Percentiles rank a stretch among this genome's conserved stretches.
These are phyloP conservation scores for Malacoctenus gilli DNA, from an alignment of 2,797 vertebrate species.

Conservation along the genomic window DNA sequence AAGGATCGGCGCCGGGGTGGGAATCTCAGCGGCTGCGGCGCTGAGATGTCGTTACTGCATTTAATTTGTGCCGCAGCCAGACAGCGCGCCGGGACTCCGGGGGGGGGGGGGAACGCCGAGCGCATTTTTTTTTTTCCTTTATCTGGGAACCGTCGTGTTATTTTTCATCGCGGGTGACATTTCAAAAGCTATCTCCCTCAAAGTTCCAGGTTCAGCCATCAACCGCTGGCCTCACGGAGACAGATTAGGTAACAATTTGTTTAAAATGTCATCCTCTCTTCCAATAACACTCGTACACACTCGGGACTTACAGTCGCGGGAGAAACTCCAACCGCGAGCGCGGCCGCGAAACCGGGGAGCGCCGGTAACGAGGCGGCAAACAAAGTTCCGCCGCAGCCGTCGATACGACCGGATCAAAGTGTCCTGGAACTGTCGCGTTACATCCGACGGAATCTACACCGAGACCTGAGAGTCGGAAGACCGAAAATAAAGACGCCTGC, in stretches of 20 bases:
- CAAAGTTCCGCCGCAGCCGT: too few species aligned
- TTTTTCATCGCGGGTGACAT: slow-evolving; percentile 76
- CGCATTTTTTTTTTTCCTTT: slow-evolving; percentile 60
- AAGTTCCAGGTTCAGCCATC: slow-evolving; percentile 77
- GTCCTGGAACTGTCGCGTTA: too few species aligned
- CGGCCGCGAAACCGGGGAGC: slow-evolving; percentile 10
- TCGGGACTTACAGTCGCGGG: slow-evolving; percentile 44
- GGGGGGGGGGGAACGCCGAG: slow-evolving; percentile 25
- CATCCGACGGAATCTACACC: too few species aligned
- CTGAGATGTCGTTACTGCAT: slow-evolving; percentile 21
- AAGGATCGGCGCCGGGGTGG: slow-evolving; percentile 3
- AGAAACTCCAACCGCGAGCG: slow-evolving; percentile 37
- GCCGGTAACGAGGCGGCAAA: slow-evolving; percentile 7
- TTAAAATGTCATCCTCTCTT: slow-evolving; percentile 76
- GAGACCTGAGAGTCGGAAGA: too few species aligned
- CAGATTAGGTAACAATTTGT: slow-evolving; percentile 76
- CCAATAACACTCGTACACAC: slow-evolving; percentile 60
- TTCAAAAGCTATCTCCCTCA: slow-evolving; percentile 77
- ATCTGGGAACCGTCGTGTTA: slow-evolving; percentile 46
- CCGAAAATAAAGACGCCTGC: too few species aligned
- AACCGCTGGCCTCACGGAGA: slow-evolving; percentile 61
- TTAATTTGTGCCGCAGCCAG: slow-evolving; percentile 26
- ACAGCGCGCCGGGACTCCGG: slow-evolving; percentile 9
- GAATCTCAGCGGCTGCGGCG: slow-evolving; percentile 12
- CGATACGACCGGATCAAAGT: too few species aligned